Evolutionary conservation across 2,888 invertebrate species (phyloP).

Genomic region (Drosophila nr. perissopoda): DNA sequence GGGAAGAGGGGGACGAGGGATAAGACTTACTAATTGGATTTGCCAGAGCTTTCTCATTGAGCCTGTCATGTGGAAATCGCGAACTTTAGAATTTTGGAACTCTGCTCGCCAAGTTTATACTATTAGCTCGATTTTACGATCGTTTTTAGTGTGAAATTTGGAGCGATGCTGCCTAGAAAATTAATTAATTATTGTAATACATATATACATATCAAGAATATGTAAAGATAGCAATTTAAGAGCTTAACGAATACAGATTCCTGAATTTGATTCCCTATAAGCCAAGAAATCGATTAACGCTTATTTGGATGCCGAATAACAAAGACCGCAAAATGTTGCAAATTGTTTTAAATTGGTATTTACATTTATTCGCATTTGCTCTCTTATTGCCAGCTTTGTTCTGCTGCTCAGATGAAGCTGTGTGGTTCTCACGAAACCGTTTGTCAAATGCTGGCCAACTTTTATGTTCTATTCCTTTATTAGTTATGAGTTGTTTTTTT

Average conservation of each 20-base stretch:
- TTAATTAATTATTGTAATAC: not conserved
- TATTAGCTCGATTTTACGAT: not conserved
- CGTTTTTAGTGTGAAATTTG: not conserved
- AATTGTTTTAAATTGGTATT: not conserved
- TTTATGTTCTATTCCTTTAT: slow-evolving; percentile 22
- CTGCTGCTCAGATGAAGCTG: not conserved
- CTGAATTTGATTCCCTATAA: not conserved
- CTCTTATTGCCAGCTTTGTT: not conserved
- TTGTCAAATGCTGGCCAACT: slow-evolving; percentile 19
- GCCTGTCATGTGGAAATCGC: slow-evolving; percentile 17
- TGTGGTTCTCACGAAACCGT: slow-evolving; percentile 4
- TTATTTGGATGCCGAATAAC: not conserved
- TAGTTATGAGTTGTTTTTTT: not conserved
- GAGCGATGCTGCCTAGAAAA: not conserved
- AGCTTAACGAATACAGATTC: not conserved
- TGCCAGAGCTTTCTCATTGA: slow-evolving; percentile 9
- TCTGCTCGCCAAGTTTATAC: not conserved
- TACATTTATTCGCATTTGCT: not conserved
- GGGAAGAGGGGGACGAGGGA: not conserved
- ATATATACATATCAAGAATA: not conserved
- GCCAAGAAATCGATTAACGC: not conserved
- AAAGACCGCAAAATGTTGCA: not conserved
- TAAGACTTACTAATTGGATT: slow-evolving; percentile 13
- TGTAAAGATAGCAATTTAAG: not conserved
- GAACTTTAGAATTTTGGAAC: not conserved